Percentiles rank a stretch among this genome's conserved stretches.
These are phyloP conservation scores for Orchesella cincta DNA, from an alignment of 1,140 invertebrate species.

Conservation along the genomic window DNA sequence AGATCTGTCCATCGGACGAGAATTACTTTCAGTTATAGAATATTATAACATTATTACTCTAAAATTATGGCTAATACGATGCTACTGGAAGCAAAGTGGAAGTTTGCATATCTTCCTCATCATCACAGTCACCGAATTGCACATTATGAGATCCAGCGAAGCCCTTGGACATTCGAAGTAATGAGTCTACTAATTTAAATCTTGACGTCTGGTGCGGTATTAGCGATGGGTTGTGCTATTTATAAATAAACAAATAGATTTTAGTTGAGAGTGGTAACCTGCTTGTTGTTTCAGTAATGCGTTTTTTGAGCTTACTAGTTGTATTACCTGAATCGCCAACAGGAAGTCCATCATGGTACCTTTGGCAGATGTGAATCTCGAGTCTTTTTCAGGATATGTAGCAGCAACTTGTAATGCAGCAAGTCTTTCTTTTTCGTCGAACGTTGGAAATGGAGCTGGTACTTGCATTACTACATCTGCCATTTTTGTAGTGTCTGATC, in stretches of 20 bases:
- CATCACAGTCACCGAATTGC: not conserved
- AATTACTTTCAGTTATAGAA: no score
- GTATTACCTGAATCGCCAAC: not conserved
- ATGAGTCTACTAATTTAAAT: not conserved
- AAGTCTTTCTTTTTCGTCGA: slow-evolving; percentile 16
- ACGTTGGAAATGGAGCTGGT: not conserved
- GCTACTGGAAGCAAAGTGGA: not conserved
- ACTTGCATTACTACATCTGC: slow-evolving; percentile 30
- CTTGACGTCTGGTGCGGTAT: not conserved
- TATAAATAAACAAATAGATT: not conserved
- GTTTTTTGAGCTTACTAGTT: no score
- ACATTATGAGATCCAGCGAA: slow-evolving; percentile 7
- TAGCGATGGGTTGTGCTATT: not conserved
- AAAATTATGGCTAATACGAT: slow-evolving; percentile 15
- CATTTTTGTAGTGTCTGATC: slow-evolving; percentile 22
- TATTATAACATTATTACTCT: not conserved
- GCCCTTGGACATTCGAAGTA: not conserved
- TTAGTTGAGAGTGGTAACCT: not conserved
- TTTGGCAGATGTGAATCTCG: not conserved
- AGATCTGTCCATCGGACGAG: no score
- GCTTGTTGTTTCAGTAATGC: no score
- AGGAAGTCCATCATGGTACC: slow-evolving; percentile 13
- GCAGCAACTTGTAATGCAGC: slow-evolving; percentile 6
- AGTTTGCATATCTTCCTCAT: not conserved
- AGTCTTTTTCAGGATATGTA: not conserved